Conservation (phyloP, 2,113 vertebrate genomes). For the Eptesicus fuscus region DNA sequence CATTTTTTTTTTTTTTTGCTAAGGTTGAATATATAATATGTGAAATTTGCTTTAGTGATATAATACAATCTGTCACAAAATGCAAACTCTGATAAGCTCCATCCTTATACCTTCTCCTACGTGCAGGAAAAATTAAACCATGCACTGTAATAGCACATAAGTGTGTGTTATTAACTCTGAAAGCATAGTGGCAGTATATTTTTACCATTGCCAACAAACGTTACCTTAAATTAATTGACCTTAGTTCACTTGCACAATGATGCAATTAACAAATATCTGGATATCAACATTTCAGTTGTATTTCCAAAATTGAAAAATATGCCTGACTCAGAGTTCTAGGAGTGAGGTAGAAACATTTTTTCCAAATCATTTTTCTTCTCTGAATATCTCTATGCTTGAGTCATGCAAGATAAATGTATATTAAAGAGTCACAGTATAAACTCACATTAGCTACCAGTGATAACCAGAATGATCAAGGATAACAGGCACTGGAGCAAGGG, state of each 20-base stretch:
- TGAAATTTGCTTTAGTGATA: slow-evolving; percentile 59
- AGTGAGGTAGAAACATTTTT: background rate
- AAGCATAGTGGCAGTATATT: background rate
- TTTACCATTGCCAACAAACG: background rate
- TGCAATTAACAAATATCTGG: background rate
- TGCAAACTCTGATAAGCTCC: background rate
- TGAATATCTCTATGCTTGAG: background rate
- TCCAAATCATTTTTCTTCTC: background rate
- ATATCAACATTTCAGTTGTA: background rate
- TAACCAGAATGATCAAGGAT: background rate
- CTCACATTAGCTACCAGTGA: background rate
- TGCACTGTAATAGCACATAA: background rate
- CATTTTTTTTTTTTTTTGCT: slow-evolving; percentile 31
- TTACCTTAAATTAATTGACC: background rate
- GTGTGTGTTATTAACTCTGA: background rate
- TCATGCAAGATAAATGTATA: background rate
- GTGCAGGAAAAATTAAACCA: slow-evolving; percentile 13
- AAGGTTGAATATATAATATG: slow-evolving; percentile 35
- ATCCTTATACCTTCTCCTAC: slow-evolving; percentile 13
- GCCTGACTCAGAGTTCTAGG: background rate
- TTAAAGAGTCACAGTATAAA: background rate
- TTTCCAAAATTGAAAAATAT: background rate
- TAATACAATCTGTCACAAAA: slow-evolving; percentile 39
- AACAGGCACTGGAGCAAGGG: background rate
- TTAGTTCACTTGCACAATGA: background rate